Evolutionary conservation across 2,888 invertebrate species (phyloP), one percentile per base, ranked within the genome.

Genomic region (Agrochola lota): DNA sequence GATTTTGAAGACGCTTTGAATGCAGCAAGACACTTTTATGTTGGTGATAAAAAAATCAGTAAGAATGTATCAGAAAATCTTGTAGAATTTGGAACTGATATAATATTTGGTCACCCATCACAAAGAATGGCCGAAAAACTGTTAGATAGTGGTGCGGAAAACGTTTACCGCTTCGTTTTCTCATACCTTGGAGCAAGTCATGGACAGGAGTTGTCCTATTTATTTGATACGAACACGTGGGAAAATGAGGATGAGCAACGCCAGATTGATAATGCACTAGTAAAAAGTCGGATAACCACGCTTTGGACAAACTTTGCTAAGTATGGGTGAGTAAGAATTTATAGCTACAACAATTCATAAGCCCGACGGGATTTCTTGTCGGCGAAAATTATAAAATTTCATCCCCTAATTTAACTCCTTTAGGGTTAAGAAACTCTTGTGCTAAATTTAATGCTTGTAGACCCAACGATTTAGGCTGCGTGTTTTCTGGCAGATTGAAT

Each of bases 121-220:
- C 69, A 82, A 23, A 72, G 82, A 6, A 85, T 78, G 78, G 73
- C 68, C 1, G 62, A 80, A 40, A 66, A 67, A n/a, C 66, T 82
- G 6, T 11, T 76, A 8, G 72, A 82, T 26, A 76, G 67, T 26
- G 82, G 74, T 35, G 71, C 77, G 3, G 15, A 43, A 0, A 63
- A 46, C 0, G 74, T 85, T 1, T 85, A 82, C 9, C 49, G 78
- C 12, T 85, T 67, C 49, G 63, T 85, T 26, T 85, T 74, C 46
- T 82, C 79, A 12, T 78, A 85, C 15, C 57, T 15, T 67, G 78
- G 30, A 60, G 87, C 83, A 11, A 71, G 72, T n/a, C 89, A 87
- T 76, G 77, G 60, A 43, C 81, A 80, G 52, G 88, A 87, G 26
- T 12, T 87, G 5, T 57, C 67, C 3, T 87, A 87, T 71, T 49